phyloP scores from a whole-genome alignment of 2,888 invertebrate species.

The Venusia cambrica region DNA sequence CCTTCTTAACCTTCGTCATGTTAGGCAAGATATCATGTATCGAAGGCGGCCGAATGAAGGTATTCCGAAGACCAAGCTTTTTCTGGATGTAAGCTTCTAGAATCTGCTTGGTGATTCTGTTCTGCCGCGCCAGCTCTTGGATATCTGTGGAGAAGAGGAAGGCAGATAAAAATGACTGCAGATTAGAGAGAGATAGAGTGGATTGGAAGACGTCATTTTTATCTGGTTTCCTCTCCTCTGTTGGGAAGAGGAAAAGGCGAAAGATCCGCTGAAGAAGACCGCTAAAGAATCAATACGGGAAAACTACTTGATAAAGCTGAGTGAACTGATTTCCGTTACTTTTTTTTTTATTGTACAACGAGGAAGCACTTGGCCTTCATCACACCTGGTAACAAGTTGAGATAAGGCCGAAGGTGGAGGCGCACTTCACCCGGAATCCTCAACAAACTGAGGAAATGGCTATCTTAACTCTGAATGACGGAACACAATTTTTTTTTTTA shows the following conservation, averaged over 20 bases:
- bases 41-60: constrained; percentile 77
- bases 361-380: too few species aligned
- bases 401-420: too few species aligned
- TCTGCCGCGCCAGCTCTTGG: constrained; percentile 86
- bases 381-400: too few species aligned
- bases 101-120: constrained; percentile 88
- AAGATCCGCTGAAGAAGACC: background rate
- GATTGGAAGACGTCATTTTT: constrained; percentile 69
- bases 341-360: too few species aligned
- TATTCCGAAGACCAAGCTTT: constrained; percentile 82
- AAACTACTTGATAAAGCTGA: too few species aligned
- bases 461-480: too few species aligned
- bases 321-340: too few species aligned
- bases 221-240: constrained; percentile 70
- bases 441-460: too few species aligned
- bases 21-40: constrained; percentile 84
- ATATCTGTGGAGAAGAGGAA: constrained; percentile 73
- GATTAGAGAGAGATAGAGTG: constrained; percentile 31
- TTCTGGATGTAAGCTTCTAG: constrained; percentile 87
- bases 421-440: too few species aligned
- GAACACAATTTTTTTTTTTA: too few species aligned
- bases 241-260: constrained; percentile 11
- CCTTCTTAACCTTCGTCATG: constrained; percentile 11
- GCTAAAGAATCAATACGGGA: too few species aligned
- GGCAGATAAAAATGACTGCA: constrained; percentile 78